Evolutionary conservation across 2,797 vertebrate species (phyloP).

Genomic region (Psittacula echo): DNA sequence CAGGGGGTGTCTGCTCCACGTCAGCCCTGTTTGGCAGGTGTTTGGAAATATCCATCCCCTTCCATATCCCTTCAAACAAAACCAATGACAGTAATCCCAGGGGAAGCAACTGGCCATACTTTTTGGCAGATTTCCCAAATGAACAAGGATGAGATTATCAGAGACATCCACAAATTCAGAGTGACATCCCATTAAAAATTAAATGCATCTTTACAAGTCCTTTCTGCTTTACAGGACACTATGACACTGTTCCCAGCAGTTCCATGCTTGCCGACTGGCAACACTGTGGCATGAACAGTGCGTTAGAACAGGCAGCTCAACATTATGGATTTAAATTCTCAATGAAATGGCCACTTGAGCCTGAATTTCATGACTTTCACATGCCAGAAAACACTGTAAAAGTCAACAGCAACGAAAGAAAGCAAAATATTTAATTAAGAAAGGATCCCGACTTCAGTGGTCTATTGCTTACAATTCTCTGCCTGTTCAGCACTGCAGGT

Average conservation of each 20-base stretch:
- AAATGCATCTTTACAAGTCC: background rate
- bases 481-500: background rate
- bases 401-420: background rate
- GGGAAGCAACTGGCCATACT: background rate
- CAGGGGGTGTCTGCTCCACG: background rate
- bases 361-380: background rate
- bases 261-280: rapidly evolving
- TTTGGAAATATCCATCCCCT: background rate
- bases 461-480: background rate
- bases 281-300: rapidly evolving
- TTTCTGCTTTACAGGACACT: background rate
- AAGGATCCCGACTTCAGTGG: background rate
- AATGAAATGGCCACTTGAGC: background rate
- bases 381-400: background rate
- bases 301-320: background rate
- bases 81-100: background rate
- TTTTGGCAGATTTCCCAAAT: background rate
- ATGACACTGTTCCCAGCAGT: background rate
- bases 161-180: background rate
- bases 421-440: background rate
- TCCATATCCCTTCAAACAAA: background rate
- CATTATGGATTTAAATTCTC: background rate
- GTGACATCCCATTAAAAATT: background rate
- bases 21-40: background rate
- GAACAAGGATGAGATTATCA: background rate